phyloP scores from a whole-genome alignment of 2,113 vertebrate genomes.

The Malaclemys terrapin region DNA sequence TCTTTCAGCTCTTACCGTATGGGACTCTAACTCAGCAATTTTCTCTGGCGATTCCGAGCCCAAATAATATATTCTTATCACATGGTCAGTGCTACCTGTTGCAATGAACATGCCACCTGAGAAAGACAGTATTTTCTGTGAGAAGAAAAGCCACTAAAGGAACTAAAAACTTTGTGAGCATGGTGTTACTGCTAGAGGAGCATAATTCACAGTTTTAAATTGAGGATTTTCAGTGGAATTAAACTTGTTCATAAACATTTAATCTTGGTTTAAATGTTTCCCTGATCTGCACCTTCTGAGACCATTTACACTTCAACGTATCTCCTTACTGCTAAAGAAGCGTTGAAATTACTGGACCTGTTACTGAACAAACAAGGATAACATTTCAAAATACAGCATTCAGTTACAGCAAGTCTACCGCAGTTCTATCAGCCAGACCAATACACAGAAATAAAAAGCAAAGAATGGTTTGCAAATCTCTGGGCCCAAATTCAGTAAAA shows the following conservation, averaged over 20 bases:
- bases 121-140: slow-evolving; percentile 30
- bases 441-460: neutral
- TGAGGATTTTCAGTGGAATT: neutral
- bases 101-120: slow-evolving; percentile 98
- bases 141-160: slow-evolving; percentile 18
- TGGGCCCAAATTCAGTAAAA: neutral
- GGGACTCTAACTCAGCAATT: slow-evolving; percentile 94
- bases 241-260: accelerated
- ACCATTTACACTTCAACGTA: neutral
- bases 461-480: neutral
- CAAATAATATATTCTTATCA: slow-evolving; percentile 97
- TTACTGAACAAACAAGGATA: neutral
- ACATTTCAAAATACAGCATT: neutral
- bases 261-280: neutral
- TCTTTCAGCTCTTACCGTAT: slow-evolving; percentile 85
- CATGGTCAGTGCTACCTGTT: slow-evolving; percentile 95
- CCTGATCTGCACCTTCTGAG: neutral
- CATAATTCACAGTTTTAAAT: neutral
- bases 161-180: neutral
- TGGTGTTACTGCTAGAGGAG: neutral
- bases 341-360: neutral
- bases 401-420: neutral
- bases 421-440: neutral
- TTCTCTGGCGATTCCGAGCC: slow-evolving; percentile 93
- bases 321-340: neutral